Evolutionary conservation across 2,888 invertebrate species (phyloP).

Genomic region (Ormyrus pomaceus): DNA sequence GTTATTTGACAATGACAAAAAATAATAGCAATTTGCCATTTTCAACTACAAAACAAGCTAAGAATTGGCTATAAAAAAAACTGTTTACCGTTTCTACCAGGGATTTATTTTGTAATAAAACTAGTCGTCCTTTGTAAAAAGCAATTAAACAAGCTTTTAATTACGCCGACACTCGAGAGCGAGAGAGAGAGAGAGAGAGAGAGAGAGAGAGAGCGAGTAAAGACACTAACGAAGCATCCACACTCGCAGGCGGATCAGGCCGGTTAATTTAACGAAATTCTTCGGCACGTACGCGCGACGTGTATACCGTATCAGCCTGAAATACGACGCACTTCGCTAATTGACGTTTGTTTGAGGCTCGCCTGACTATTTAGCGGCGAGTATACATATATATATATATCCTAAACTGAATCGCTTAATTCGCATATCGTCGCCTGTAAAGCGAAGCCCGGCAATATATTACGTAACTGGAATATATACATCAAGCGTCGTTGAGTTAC

Average conservation of each 20-base stretch:
- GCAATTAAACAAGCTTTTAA: too few relatives aligned
- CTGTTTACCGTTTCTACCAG: too few relatives aligned
- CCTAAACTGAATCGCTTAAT: conserved; percentile 26
- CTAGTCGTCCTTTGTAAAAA: too few relatives aligned
- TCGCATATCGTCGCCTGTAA: conserved; percentile 9
- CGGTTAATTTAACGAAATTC: not conserved
- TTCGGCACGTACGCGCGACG: not conserved
- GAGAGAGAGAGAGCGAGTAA: too few relatives aligned
- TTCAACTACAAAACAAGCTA: too few relatives aligned
- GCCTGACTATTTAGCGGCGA: conserved; percentile 14
- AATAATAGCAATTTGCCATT: too few relatives aligned
- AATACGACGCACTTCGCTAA: conserved; percentile 28
- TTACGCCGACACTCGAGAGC: too few relatives aligned
- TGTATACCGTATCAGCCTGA: conserved; percentile 11
- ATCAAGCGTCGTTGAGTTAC: not conserved
- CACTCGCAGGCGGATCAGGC: not conserved
- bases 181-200: too few relatives aligned
- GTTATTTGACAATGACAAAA: too few relatives aligned
- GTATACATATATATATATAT: not conserved
- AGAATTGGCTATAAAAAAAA: too few relatives aligned
- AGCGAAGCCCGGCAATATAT: not conserved
- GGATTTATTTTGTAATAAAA: too few relatives aligned
- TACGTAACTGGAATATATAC: conserved; percentile 2
- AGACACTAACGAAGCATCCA: not conserved
- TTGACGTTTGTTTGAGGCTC: conserved; percentile 35